Percentiles rank a stretch among this genome's conserved stretches.
Conservation (phyloP, 2,888 invertebrate genomes). For the Trissoscelio sp. region DNA sequence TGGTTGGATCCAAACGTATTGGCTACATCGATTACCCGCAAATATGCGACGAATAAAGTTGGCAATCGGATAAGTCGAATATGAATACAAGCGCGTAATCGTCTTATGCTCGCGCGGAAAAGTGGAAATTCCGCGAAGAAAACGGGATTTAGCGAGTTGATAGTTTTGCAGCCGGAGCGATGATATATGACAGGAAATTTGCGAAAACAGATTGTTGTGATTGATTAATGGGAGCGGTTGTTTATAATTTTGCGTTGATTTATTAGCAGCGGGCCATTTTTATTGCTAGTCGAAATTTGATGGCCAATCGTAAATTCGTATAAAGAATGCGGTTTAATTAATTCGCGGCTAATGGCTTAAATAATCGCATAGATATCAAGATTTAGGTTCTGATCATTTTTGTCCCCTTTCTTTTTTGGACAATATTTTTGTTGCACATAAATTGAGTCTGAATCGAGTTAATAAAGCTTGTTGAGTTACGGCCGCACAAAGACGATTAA, state of each 20-base stretch:
- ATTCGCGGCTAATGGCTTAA: constrained; percentile 1
- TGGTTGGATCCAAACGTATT: constrained; percentile 11
- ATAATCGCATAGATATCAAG: background rate
- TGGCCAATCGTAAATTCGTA: constrained; percentile 16
- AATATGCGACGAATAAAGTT: constrained; percentile 49
- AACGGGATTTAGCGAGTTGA: constrained; percentile 40
- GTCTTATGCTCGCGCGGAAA: constrained; percentile 26
- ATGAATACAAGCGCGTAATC: constrained; percentile 45
- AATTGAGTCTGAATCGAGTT: background rate
- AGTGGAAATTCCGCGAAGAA: constrained; percentile 36
- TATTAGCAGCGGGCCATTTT: constrained; percentile 11
- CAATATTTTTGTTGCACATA: background rate
- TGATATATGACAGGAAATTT: constrained; percentile 47
- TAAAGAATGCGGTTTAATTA: constrained; percentile 4
- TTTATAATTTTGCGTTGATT: constrained; percentile 44
- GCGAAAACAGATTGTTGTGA: constrained; percentile 47
- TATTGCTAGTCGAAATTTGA: constrained; percentile 30
- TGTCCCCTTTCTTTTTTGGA: background rate
- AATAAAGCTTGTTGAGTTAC: background rate
- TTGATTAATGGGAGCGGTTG: constrained; percentile 34
- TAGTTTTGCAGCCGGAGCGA: constrained; percentile 36
- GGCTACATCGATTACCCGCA: constrained; percentile 52
- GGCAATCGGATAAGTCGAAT: constrained; percentile 34
- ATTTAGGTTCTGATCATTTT: too few species aligned
- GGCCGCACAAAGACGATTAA: background rate